A percentile compares a stretch with the other conserved stretches of the same genome.
These are phyloP conservation scores for Ophthalmotilapia sp. DNA, from an alignment of 2,113 vertebrate genomes.

Conservation along the genomic window DNA sequence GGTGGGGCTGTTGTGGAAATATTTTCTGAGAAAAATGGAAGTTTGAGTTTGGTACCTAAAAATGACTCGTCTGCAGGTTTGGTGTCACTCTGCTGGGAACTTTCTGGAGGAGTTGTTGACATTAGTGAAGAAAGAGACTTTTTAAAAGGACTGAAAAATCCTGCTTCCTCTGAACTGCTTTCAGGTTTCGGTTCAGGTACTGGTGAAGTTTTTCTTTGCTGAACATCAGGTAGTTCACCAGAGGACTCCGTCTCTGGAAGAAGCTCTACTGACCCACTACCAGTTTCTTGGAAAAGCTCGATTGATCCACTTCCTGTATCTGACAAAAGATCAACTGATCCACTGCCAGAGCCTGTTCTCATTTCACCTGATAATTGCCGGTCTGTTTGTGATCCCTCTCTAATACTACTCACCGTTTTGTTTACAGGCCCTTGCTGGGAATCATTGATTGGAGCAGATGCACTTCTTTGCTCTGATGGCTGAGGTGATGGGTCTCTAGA, in stretches of 20 bases:
- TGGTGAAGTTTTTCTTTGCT: conserved; percentile 40
- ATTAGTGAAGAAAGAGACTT: conserved; percentile 86
- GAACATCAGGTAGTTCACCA: conserved; percentile 64
- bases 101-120: conserved; percentile 64
- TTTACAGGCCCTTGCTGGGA: conserved; percentile 23
- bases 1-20: conserved; percentile 14
- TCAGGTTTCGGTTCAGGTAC: conserved; percentile 52
- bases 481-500: conserved; percentile 52
- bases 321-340: conserved; percentile 58
- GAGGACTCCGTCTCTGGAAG: conserved; percentile 72
- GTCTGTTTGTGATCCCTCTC: conserved; percentile 22
- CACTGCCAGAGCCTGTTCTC: conserved; percentile 47
- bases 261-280: conserved; percentile 65
- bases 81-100: conserved; percentile 12
- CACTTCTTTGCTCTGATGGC: conserved; percentile 35
- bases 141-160: conserved; percentile 86
- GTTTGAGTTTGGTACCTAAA: conserved; percentile 75
- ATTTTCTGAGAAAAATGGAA: conserved; percentile 78
- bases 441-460: conserved; percentile 26
- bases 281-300: conserved; percentile 41
- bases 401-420: conserved; percentile 1
- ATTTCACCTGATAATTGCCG: conserved; percentile 39
- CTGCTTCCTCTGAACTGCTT: conserved; percentile 49
- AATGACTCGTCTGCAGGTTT: conserved; percentile 64
- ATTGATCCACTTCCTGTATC: conserved; percentile 56